phyloP scores from a whole-genome alignment of 92 coral and sea anemone genomes.

The Paragorgia papillata region DNA sequence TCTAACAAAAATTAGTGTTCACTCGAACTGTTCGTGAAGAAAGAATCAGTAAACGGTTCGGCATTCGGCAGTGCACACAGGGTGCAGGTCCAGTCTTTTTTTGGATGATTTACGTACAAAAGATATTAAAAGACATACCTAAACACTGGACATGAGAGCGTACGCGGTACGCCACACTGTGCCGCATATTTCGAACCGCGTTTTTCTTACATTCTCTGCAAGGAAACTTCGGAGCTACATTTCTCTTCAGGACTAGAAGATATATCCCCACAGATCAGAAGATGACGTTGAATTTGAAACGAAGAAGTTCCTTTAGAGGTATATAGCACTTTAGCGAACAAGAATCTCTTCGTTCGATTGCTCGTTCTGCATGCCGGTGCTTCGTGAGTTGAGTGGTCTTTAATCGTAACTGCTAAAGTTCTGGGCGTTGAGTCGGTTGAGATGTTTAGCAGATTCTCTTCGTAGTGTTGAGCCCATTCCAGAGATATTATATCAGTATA shows the following conservation, averaged over 20 bases:
- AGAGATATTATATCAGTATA: too few relatives aligned
- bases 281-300: constrained; percentile 44
- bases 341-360: constrained; percentile 33
- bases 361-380: neutral
- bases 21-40: constrained; percentile 21
- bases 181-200: constrained; percentile 62
- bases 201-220: constrained; percentile 47
- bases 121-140: constrained; percentile 19
- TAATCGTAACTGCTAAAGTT: neutral
- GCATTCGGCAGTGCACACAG: constrained; percentile 47
- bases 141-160: constrained; percentile 56
- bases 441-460: neutral
- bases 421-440: neutral
- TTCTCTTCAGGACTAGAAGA: constrained; percentile 37
- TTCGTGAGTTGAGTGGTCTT: neutral
- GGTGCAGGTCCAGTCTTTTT: constrained; percentile 54
- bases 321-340: constrained; percentile 33
- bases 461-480: neutral
- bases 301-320: constrained; percentile 32
- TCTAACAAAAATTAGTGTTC: neutral
- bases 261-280: constrained; percentile 45
- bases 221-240: constrained; percentile 42
- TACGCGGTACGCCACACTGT: constrained; percentile 44
- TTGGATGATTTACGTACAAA: constrained; percentile 42
- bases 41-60: constrained; percentile 51